Base-by-base conservation (phyloP, 2,113 vertebrate species). In the Poeciliopsis turrubarensis region DNA sequence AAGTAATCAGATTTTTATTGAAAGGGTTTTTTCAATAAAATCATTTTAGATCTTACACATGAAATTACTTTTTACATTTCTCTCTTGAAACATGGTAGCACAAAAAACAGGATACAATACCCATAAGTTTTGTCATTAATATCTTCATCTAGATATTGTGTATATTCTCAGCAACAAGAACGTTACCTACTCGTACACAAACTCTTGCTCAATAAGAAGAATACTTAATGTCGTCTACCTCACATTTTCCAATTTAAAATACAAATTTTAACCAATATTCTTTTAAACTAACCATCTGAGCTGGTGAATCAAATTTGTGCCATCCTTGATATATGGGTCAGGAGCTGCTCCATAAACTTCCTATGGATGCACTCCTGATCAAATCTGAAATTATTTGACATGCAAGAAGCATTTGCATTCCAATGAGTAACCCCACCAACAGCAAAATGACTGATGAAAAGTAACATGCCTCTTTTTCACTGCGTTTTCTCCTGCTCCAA, bases 401-500 rank as follows among this genome's bases (percentile, higher is more conserved):
- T 27, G n/a, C 27, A 26, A 25, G 41, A 31, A n/a, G 32, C 32
- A 64, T 29, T 0, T 2, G 11, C 41, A 19, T 11, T 44, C 39
- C 31, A 29, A 26, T 27, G 1, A 68, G 41, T 39, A 54, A 89
- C 84, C 81, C 73, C 73, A 76, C 54, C 77, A 87, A 89, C 82
- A 75, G 85, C 73, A 78, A 54, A n/a, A 68, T 68, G 72, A 69
- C 76, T 1, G 60, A 63, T 77, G 78, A 72, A 83, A 87, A 86
- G 84, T 10, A 73, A 60, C 47, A 70, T 68, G 54, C 80, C 78
- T 84, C 86, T 86, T 75, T 70, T 77, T 68, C 39, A 74, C 70
- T 69, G 72, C 62, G 44, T 78, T 83, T 92, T 84, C 81, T 90
- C 69, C 75, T 60, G 75, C 77, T 87, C 79, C 39, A 89, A 92